These are phyloP conservation scores for Triplophysa dalaica DNA, from an alignment of 2,113 vertebrate genomes.

Conservation along the genomic window DNA sequence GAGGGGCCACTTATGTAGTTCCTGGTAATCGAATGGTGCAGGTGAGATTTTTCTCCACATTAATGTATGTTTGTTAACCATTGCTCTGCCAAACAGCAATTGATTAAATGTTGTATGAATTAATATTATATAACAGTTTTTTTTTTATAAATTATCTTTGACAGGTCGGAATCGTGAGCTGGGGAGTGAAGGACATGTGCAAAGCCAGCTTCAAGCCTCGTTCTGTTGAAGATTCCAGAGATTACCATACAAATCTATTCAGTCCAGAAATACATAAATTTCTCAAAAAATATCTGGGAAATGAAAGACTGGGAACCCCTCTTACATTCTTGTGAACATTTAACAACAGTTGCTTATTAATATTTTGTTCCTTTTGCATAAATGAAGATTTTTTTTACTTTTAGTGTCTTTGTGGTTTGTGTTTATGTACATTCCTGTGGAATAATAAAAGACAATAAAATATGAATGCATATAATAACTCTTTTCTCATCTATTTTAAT, in stretches of 20 bases:
- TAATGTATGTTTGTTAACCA: not conserved
- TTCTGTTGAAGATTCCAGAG: not conserved
- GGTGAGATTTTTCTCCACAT: conserved; percentile 17
- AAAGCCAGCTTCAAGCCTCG: not conserved
- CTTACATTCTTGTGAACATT: conserved; percentile 21
- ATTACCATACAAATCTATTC: conserved; percentile 35
- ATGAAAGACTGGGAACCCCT: conserved; percentile 6
- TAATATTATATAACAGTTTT: not conserved
- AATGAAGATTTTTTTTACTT: not conserved
- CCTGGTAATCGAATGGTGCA: conserved; percentile 20
- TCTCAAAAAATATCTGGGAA: not conserved
- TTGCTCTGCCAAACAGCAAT: too few species aligned
- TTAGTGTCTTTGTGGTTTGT: not conserved
- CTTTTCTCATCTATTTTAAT: too few species aligned
- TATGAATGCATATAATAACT: too few species aligned
- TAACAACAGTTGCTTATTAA: not conserved
- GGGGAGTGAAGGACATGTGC: conserved; percentile 27
- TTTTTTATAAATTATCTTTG: not conserved
- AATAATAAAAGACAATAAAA: not conserved
- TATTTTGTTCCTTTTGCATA: not conserved
- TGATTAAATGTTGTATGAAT: too few species aligned
- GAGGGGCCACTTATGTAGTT: conserved; percentile 61
- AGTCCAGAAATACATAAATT: conserved; percentile 6
- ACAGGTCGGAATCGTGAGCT: conserved; percentile 27
- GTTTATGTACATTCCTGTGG: not conserved